Conservation (phyloP, 2,888 invertebrate species). For the Stenotaenia linearis region DNA sequence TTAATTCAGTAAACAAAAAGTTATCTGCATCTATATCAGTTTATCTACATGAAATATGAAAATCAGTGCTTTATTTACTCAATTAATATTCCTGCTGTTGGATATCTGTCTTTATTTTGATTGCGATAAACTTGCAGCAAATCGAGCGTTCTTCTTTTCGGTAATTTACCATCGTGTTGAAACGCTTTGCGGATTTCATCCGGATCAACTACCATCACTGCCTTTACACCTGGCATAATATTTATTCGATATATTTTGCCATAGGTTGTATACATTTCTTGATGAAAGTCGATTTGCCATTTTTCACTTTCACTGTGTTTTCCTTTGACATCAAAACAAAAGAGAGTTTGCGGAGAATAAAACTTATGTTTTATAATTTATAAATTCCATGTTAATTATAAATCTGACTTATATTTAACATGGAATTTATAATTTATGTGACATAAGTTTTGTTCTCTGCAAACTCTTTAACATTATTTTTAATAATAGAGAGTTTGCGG, state of each 20-base stretch:
- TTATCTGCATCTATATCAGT: no score
- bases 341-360: no score
- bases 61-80: constrained; percentile 21
- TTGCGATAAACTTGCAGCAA: neutral
- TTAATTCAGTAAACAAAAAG: neutral
- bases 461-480: no score
- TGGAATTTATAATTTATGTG: no score
- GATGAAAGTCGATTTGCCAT: neutral
- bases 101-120: neutral
- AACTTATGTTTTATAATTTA: no score
- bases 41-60: no score
- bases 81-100: neutral
- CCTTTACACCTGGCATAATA: neutral
- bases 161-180: neutral
- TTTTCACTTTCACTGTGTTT: neutral
- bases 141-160: neutral
- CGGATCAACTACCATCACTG: neutral
- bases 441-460: no score
- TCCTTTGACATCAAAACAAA: neutral
- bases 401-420: no score
- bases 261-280: neutral
- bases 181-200: constrained; percentile 8
- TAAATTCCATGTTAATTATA: no score
- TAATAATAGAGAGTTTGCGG: no score
- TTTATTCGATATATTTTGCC: neutral